These are phyloP conservation scores for Mustelus asterias DNA, from an alignment of 2,113 vertebrate genomes.

Conservation along the genomic window DNA sequence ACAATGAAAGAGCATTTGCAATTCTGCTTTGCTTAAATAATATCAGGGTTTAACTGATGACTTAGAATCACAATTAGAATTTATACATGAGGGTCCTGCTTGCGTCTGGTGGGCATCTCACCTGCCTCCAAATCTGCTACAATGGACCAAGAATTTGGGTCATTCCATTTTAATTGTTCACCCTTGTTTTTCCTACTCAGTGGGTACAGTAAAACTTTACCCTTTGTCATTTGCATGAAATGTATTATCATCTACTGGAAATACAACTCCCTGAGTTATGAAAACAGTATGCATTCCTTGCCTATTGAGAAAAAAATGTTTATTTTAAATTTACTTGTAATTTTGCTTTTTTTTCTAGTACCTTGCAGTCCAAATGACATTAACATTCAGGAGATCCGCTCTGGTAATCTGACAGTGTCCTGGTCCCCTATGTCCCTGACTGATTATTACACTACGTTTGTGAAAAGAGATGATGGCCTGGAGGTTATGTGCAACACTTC, in stretches of 20 bases:
- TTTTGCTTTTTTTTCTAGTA: slow-evolving; percentile 51
- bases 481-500: slow-evolving; percentile 81
- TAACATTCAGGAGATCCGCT: slow-evolving; percentile 59
- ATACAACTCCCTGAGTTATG: neutral
- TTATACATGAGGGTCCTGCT: neutral
- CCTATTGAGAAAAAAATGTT: neutral
- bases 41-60: neutral
- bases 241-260: neutral
- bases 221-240: neutral
- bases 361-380: slow-evolving; percentile 71
- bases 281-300: neutral
- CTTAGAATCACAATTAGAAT: neutral
- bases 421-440: slow-evolving; percentile 61
- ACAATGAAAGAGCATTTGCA: neutral
- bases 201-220: neutral
- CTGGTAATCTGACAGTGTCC: slow-evolving; percentile 64
- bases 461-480: slow-evolving; percentile 79
- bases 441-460: slow-evolving; percentile 73
- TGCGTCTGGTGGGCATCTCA: neutral
- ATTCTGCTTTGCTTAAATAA: neutral
- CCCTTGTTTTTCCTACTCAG: neutral
- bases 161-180: neutral
- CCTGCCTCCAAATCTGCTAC: neutral
- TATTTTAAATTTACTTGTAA: slow-evolving; percentile 38
- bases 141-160: neutral